Evolutionary conservation across 2,888 invertebrate species (phyloP).

Genomic region (Beris chalybata): DNA sequence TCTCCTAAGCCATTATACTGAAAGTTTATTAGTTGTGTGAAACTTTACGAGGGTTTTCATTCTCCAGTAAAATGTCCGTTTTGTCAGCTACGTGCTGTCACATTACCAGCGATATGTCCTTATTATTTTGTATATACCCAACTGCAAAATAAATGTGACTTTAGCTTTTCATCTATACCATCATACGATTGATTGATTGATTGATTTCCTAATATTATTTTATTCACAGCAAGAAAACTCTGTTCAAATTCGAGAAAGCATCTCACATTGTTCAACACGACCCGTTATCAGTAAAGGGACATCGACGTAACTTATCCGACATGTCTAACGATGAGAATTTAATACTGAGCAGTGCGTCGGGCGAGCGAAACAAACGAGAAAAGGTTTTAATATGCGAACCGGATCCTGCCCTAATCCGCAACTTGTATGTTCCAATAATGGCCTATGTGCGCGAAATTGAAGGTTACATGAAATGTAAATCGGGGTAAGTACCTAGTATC

Average conservation of each 20-base stretch:
- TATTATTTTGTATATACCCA: too few relatives aligned
- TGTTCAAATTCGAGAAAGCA: conserved; percentile 74
- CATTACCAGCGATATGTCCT: too few relatives aligned
- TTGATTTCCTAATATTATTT: conserved; percentile 7
- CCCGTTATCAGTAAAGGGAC: conserved; percentile 46
- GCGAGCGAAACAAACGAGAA: conserved; percentile 53
- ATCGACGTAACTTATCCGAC: conserved; percentile 54
- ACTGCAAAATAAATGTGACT: too few relatives aligned
- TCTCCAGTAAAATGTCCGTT: too few relatives aligned
- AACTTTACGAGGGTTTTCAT: too few relatives aligned
- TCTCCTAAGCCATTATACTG: too few relatives aligned
- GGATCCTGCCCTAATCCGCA: conserved; percentile 72
- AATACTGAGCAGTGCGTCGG: conserved; percentile 41
- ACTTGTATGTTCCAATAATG: conserved; percentile 80
- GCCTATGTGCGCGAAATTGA: conserved; percentile 85
- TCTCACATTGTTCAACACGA: conserved; percentile 44
- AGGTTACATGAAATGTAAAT: conserved; percentile 61
- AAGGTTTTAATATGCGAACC: conserved; percentile 75
- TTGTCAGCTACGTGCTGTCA: too few relatives aligned
- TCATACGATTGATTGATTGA: too few relatives aligned
- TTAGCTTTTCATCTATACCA: too few relatives aligned
- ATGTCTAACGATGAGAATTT: conserved; percentile 51
- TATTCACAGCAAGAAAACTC: conserved; percentile 60
- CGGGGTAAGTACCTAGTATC: conserved; percentile 57
- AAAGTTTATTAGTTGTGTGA: too few relatives aligned